Evolutionary conservation across 2,888 invertebrate species (phyloP), one percentile per base, ranked within the genome.

Genomic region (Zhuqinia jingwanae): DNA sequence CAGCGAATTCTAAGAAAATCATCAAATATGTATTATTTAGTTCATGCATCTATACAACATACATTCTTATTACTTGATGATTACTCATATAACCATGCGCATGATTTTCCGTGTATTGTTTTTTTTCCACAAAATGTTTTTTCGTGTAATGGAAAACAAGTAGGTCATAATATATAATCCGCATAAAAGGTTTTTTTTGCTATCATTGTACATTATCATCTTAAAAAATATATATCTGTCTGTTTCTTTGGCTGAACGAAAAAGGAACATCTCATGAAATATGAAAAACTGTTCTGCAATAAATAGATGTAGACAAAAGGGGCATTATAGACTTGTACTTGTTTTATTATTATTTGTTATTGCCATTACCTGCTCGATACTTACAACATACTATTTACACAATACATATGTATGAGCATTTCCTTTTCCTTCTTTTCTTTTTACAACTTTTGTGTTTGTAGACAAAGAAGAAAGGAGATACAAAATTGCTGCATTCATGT

Each of bases 131-230:
- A n/a, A 56, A 56, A 13, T 17, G 20, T n/a, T n/a, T n/a, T n/a
- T n/a, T n/a, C n/a, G n/a, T n/a, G n/a, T 65, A 65, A 65, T 65
- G 22, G 30, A 20, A 20, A 60, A 60, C 47, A 60, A 47, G 42
- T 50, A 42, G 65, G 79, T 50, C 76, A 56, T 76, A n/a, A n/a
- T n/a, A n/a, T n/a, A 30, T 76, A 81, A 81, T 81, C 81, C 73
- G 45, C 73, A 81, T 81, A 60, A 81, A 81, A 70, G 70, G 45
- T 45, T 81, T 70, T 68, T 30, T 22, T n/a, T n/a, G n/a, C 58
- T 17, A 58, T 22, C 70, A 70, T 70, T 36, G n/a, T n/a, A 10
- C 22, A 60, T 17, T 47, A 47, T 50, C 45, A 47, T 47, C 79
- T 10, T 65, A 2, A 11, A 50, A 17, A 10, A 42, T 58, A n/a